Conservation (phyloP, 2,888 invertebrate species). For the Nudaria mundana region DNA sequence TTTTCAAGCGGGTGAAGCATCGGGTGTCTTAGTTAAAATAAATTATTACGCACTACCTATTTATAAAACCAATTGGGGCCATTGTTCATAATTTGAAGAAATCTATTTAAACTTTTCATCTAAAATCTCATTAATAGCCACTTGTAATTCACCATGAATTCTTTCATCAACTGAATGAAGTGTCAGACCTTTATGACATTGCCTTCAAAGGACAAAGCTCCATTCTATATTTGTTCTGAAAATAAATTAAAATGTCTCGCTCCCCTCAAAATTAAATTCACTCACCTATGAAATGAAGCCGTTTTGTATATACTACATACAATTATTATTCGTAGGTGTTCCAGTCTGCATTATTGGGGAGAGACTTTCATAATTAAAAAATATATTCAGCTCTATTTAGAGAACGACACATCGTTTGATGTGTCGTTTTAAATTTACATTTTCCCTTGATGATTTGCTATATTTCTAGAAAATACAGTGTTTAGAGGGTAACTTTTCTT, state of each 20-base stretch:
- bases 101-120: too few species aligned
- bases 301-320: neutral
- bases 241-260: conserved; percentile 13
- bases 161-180: neutral
- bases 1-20: too few species aligned
- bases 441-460: too few species aligned
- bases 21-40: too few species aligned
- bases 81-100: too few species aligned
- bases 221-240: conserved; percentile 2
- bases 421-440: too few species aligned
- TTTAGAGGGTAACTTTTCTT: too few species aligned
- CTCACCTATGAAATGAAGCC: conserved; percentile 27
- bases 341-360: conserved; percentile 1
- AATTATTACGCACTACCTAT: too few species aligned
- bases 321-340: neutral
- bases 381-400: too few species aligned
- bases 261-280: conserved; percentile 18
- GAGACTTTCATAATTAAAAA: conserved; percentile 13
- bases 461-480: too few species aligned
- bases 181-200: neutral
- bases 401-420: too few species aligned
- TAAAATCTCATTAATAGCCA: conserved; percentile 1
- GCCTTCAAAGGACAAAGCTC: neutral
- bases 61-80: too few species aligned
- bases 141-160: neutral